A percentile compares a stretch with the other conserved stretches of the same genome.
Conservation (phyloP, 2,113 vertebrate genomes). For the Calyptommatus sinebrachiatus region DNA sequence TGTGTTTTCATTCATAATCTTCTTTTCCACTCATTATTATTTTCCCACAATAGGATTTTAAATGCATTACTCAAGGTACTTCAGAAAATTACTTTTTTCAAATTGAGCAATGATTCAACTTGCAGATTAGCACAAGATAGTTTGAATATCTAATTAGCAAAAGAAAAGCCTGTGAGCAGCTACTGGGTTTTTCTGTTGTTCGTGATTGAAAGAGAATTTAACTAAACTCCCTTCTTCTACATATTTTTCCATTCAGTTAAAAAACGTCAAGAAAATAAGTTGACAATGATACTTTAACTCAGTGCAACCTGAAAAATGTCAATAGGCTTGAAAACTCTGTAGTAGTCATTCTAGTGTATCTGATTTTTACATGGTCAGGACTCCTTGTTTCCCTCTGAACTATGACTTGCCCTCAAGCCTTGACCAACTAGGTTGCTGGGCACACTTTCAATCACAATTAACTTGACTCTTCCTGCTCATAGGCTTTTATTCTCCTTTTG, state of each 20-base stretch:
- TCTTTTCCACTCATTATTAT: conserved; percentile 5
- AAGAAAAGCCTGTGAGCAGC: background rate
- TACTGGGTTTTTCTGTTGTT: background rate
- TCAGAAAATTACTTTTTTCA: conserved; percentile 14
- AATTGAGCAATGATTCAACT: conserved; percentile 4
- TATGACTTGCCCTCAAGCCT: background rate
- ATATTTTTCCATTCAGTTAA: background rate
- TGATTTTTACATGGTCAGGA: background rate
- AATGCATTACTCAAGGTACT: conserved; percentile 1
- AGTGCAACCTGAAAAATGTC: background rate
- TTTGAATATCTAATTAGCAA: conserved; percentile 8
- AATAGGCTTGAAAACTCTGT: background rate
- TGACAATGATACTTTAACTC: background rate
- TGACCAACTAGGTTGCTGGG: background rate
- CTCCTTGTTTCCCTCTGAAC: background rate
- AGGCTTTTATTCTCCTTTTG: background rate
- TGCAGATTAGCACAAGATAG: conserved; percentile 6
- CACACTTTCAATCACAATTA: background rate
- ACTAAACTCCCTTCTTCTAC: background rate
- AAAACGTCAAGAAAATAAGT: background rate
- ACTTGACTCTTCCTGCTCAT: background rate
- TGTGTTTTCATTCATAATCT: conserved; percentile 3
- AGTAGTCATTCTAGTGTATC: background rate
- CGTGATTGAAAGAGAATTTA: no score
- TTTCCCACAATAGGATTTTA: background rate